These are phyloP conservation scores for Muntiacus reevesi DNA, from an alignment of 2,113 vertebrate species.

Conservation along the genomic window DNA sequence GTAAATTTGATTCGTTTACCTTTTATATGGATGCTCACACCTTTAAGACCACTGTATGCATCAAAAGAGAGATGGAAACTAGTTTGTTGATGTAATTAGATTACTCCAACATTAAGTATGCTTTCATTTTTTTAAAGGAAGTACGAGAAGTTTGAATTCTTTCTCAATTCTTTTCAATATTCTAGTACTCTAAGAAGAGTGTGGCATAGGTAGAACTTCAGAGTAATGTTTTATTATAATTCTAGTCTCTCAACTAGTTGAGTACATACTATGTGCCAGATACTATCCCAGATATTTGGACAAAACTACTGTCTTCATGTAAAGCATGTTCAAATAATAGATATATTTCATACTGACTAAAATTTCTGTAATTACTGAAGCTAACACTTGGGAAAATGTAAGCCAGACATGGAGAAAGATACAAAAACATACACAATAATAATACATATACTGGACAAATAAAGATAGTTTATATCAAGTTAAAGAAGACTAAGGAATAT, in stretches of 20 bases:
- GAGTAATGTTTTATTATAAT: neutral
- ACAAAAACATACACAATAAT: fast-evolving
- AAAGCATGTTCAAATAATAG: neutral
- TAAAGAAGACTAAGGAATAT: neutral
- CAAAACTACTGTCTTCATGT: neutral
- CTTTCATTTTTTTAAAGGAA: neutral
- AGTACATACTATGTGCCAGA: neutral
- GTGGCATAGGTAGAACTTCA: neutral
- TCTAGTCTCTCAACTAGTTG: neutral
- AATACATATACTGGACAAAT: neutral
- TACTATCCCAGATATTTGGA: neutral
- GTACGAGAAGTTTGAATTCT: neutral
- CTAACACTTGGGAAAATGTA: neutral
- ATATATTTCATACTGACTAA: neutral
- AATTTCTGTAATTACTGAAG: neutral
- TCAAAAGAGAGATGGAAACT: too few relatives aligned
- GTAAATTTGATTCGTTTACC: neutral
- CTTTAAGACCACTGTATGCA: neutral
- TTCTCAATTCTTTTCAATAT: neutral
- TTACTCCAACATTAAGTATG: neutral
- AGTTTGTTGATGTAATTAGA: neutral
- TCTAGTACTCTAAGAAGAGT: neutral
- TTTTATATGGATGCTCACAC: neutral
- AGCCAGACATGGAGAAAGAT: neutral
- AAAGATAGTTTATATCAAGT: neutral